A percentile compares a stretch with the other conserved stretches of the same genome.
Evolutionary conservation across 2,113 vertebrate species (phyloP).

Genomic region (Malurus cyaneus): DNA sequence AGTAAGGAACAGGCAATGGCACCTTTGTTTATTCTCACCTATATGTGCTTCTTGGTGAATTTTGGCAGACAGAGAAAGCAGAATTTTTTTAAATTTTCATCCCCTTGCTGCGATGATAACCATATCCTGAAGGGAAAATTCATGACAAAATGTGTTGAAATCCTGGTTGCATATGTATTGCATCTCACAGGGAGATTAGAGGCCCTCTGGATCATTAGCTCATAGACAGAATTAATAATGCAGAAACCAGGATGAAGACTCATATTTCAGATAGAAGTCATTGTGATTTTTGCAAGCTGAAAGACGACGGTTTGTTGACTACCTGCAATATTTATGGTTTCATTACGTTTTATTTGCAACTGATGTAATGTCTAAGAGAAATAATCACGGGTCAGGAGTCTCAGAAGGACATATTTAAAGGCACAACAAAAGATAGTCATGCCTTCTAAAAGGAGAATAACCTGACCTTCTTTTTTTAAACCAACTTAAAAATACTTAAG

Average conservation of each 20-base stretch:
- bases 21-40: background rate
- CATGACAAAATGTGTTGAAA: background rate
- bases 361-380: slow-evolving; percentile 67
- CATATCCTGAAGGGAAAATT: background rate
- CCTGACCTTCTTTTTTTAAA: background rate
- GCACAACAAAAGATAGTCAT: slow-evolving; percentile 35
- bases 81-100: background rate
- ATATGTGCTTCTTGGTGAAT: background rate
- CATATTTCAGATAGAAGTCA: background rate
- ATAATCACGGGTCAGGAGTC: slow-evolving; percentile 26
- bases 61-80: background rate
- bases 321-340: slow-evolving; percentile 63
- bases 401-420: slow-evolving; percentile 39
- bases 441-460: background rate
- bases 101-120: background rate
- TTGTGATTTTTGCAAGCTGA: background rate
- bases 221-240: background rate
- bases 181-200: background rate
- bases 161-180: background rate
- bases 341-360: slow-evolving; percentile 61
- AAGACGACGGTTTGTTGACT: slow-evolving; percentile 4
- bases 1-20: background rate
- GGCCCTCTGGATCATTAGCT: background rate
- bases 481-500: background rate
- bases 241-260: background rate